Base-by-base conservation (phyloP, 2,113 vertebrate species). In the Pachycephala philippinensis region DNA sequence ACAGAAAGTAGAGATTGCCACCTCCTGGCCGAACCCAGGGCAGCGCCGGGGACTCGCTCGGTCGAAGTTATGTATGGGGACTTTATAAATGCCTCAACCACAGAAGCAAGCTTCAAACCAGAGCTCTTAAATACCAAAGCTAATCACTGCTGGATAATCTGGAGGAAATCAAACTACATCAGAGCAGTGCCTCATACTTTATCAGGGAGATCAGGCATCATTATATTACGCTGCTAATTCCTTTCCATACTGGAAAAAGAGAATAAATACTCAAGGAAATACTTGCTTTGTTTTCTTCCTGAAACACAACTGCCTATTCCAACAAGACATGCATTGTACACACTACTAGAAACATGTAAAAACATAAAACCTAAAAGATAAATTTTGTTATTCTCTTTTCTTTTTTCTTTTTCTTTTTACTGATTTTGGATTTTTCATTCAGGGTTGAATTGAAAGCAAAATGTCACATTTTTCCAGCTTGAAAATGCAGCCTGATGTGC, bases 1-100 rank as follows among this genome's bases (percentile, higher is more conserved):
- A 90, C 24, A 53, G 72, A 95, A 96, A 93, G 95, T 4, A 90
- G 90, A 95, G 70, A 97, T 83, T 97, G 95, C 97, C 96, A 97
- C 87, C 96, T 97, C 87, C 95, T 96, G 97, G 69, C 93, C 49
- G 47, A 89, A 33, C 10, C 11, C 40, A 44, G 79, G 16, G 87
- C 60, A 84, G 89, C 80, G 71, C 42, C 33, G 8, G 31, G 10
- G 20, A 14, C 37, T 30, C 23, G 18, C 27, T 45, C n/a, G 10
- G 45, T 10, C 4, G 11, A 80, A 86, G 85, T 11, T n/a, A 16
- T 8, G 15, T 13, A 5, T 20, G 14, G 15, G 14, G 15, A 74
- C 14, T 7, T 79, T 33, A 40, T 13, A 53, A 85, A 79, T 40
- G 60, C 60, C 15, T 74, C 50, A 47, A 13, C 5, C 28, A 44